Base-by-base conservation (phyloP, 2,113 vertebrate genomes). In the Alces alces region DNA sequence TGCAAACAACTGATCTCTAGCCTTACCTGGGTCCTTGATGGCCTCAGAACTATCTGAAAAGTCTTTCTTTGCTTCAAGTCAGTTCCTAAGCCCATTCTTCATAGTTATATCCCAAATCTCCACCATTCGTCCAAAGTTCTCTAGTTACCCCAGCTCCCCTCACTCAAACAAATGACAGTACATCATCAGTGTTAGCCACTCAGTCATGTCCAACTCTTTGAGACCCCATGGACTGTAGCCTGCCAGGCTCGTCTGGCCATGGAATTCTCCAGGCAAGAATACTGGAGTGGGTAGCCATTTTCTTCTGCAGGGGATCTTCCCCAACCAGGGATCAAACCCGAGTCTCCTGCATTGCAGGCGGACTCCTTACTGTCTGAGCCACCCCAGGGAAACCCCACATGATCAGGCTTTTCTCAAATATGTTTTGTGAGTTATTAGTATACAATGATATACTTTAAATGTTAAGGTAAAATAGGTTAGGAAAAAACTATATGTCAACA, bases 401-500 rank as follows among this genome's bases (percentile, higher is more conserved):
- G 11, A 85, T 82, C n/a, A 73, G 39, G 33, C 23, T 84, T 80
- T 73, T 73, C 90, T 89, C 85, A 76, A 55, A 91, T 36, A 64
- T n/a, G 55, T 61, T 79, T 93, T 92, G 45, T 76, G n/a, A 93
- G 21, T 27, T 90, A 85, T 52, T 61, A 64, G 60, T 66, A 93
- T 54, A 86, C n/a, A 60, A 30, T 54, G 7, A 86, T 58, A 43
- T 43, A 91, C 45, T 61, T 93, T 91, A 45, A 90, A 47, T 55
- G 25, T 58, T 70, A 94, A 96, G 55, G 55, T 86, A 57, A 21
- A 86, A 76, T 28, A 83, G 17, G 19, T 80, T 86, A 84, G 60
- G 43, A 84, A 97, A 93, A 85, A n/a, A 25, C 23, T 13, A 79
- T 80, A 96, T 91, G 93, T 79, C 70, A 95, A 92, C 25, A 70